Evolutionary conservation across 2,797 vertebrate species (phyloP).

Genomic region (Atherinosoma microstoma): DNA sequence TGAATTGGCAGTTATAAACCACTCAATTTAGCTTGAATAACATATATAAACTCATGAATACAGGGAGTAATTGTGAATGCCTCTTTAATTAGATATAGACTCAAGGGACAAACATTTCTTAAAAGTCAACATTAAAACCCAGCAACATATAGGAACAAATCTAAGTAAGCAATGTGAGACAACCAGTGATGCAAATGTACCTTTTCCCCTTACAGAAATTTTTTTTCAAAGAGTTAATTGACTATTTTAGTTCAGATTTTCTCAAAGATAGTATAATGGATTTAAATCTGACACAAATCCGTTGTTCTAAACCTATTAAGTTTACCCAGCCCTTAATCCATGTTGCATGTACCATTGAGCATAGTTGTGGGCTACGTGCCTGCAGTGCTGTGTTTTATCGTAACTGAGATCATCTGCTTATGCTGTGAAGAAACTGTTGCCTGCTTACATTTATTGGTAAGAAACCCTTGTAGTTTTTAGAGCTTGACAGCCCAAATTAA

Average conservation of each 20-base stretch:
- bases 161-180: not conserved
- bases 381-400: slow-evolving; percentile 13
- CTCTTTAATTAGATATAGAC: not conserved
- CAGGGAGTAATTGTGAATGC: too few relatives aligned
- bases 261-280: slow-evolving; percentile 25
- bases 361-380: slow-evolving; percentile 16
- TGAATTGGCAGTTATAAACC: not conserved
- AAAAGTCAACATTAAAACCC: not conserved
- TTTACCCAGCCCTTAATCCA: slow-evolving; percentile 57
- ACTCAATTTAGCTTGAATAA: not conserved
- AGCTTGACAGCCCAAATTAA: not conserved
- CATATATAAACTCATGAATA: too few relatives aligned
- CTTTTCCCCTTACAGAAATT: not conserved
- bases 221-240: not conserved
- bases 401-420: slow-evolving; percentile 1
- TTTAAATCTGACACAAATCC: slow-evolving; percentile 57
- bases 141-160: not conserved
- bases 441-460: not conserved
- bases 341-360: slow-evolving; percentile 23
- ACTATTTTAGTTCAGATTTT: slow-evolving; percentile 17
- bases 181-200: not conserved
- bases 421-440: slow-evolving; percentile 5
- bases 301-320: slow-evolving; percentile 68
- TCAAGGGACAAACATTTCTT: not conserved
- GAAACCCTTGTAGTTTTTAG: not conserved